These are phyloP conservation scores for Paracentrotus lividus DNA, from an alignment of 53 echinoderm and acorn worm species.

Conservation along the genomic window DNA sequence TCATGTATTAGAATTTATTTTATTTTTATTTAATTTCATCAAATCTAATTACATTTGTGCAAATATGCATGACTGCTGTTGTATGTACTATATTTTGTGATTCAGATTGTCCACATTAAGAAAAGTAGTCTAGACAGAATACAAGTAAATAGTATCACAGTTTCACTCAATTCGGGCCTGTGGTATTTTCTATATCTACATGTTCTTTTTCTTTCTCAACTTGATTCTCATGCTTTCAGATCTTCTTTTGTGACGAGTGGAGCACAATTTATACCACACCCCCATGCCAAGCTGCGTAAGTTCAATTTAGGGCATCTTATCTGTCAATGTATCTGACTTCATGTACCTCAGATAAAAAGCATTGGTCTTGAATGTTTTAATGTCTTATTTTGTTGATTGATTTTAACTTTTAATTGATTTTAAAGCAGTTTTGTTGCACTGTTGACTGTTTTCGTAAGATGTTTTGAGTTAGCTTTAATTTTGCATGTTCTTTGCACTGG, in stretches of 20 bases:
- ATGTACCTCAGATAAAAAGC: constrained; percentile 10
- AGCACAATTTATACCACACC: constrained; percentile 97
- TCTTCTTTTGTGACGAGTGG: constrained; percentile 98
- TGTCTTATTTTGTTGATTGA: constrained; percentile 14
- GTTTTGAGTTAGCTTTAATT: neutral
- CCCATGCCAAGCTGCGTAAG: constrained; percentile 98
- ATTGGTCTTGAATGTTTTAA: constrained; percentile 56
- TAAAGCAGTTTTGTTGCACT: constrained; percentile 53
- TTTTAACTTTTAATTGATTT: neutral
- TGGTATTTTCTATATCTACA: constrained; percentile 58
- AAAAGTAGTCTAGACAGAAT: constrained; percentile 13
- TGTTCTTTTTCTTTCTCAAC: constrained; percentile 71
- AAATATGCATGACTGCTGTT: constrained; percentile 56
- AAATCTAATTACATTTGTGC: constrained; percentile 51
- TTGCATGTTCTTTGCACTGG: constrained; percentile 67
- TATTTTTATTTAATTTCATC: neutral
- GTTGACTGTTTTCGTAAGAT: neutral
- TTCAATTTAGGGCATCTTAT: constrained; percentile 75
- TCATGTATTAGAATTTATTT: neutral
- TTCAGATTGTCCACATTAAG: neutral
- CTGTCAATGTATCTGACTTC: constrained; percentile 48
- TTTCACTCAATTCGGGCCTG: constrained; percentile 38
- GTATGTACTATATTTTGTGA: constrained; percentile 10
- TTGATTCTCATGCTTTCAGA: constrained; percentile 88
- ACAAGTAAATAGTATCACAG: neutral